Percentiles rank a stretch among this genome's conserved stretches.
Conservation (phyloP, 92 coral and sea anemone species). For the Phenganax stokvisi region DNA sequence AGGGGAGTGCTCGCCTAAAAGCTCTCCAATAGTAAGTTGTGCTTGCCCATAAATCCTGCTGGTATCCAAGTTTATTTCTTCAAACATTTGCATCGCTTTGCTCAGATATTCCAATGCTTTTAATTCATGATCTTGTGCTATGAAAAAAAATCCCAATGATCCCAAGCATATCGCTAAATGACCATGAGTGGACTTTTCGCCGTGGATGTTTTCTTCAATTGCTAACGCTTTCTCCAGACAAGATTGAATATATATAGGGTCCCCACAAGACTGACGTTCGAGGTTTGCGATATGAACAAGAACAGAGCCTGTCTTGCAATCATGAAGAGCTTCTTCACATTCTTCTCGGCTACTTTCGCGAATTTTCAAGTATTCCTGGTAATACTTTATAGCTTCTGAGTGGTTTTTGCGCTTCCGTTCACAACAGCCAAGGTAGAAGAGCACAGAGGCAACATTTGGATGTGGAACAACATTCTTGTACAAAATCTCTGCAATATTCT, state of each 20-base stretch:
- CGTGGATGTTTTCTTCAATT: conserved; percentile 33
- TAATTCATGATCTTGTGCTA: not conserved
- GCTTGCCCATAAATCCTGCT: conserved; percentile 3
- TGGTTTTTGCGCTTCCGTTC: no score
- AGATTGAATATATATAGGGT: not conserved
- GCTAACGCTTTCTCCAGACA: conserved; percentile 15
- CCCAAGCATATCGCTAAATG: conserved; percentile 27
- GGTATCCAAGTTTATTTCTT: conserved; percentile 8
- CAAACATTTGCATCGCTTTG: conserved; percentile 16
- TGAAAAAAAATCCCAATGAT: conserved; percentile 13
- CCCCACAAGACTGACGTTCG: no score
- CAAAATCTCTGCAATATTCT: not conserved
- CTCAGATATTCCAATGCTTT: conserved; percentile 16
- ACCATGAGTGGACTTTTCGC: conserved; percentile 14
- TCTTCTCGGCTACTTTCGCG: no score
- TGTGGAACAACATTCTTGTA: not conserved
- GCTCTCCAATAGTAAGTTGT: conserved; percentile 7
- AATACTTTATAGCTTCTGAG: no score
- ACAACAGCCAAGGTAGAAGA: no score
- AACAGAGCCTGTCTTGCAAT: no score
- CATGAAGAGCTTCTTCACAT: no score
- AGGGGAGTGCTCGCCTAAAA: conserved; percentile 27
- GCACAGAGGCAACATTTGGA: no score
- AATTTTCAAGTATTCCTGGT: no score
- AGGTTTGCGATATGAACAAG: no score